Percentiles rank a stretch among this genome's conserved stretches.
Conservation (phyloP, 2,797 vertebrate species). For the Coilia nasus region DNA sequence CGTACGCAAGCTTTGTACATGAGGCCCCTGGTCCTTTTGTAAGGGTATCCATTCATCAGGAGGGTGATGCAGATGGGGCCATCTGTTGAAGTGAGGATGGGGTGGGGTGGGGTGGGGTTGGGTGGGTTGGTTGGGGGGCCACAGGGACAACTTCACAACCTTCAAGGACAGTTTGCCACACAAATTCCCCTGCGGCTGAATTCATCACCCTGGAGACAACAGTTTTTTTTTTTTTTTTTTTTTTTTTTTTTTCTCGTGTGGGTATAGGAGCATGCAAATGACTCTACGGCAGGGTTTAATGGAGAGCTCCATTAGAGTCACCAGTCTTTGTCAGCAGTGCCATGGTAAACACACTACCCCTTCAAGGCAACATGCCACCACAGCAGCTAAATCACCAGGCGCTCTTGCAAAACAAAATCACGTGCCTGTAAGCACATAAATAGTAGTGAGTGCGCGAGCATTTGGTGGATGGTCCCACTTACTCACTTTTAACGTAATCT, state of each 20-base stretch:
- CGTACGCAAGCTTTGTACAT: too few species aligned
- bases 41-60: neutral
- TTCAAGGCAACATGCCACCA: neutral
- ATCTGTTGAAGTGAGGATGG: constrained; percentile 50
- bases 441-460: neutral
- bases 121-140: neutral
- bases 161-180: neutral
- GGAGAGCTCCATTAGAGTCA: constrained; percentile 53
- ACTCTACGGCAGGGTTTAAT: constrained; percentile 50
- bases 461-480: neutral
- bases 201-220: constrained; percentile 59
- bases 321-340: constrained; percentile 37
- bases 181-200: neutral
- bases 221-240: constrained; percentile 19
- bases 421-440: neutral
- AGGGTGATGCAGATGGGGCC: neutral
- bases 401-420: too few species aligned
- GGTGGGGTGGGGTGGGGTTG: constrained; percentile 33
- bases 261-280: constrained; percentile 69
- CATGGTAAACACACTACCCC: neutral
- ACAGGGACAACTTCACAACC: too few species aligned
- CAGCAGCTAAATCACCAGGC: neutral
- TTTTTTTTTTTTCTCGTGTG: constrained; percentile 57
- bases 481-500: neutral
- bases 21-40: neutral